Percentiles rank a stretch among this genome's conserved stretches.
These are phyloP conservation scores for Ostrea denselamellosa DNA, from an alignment of 1,140 invertebrate genomes.

Conservation along the genomic window DNA sequence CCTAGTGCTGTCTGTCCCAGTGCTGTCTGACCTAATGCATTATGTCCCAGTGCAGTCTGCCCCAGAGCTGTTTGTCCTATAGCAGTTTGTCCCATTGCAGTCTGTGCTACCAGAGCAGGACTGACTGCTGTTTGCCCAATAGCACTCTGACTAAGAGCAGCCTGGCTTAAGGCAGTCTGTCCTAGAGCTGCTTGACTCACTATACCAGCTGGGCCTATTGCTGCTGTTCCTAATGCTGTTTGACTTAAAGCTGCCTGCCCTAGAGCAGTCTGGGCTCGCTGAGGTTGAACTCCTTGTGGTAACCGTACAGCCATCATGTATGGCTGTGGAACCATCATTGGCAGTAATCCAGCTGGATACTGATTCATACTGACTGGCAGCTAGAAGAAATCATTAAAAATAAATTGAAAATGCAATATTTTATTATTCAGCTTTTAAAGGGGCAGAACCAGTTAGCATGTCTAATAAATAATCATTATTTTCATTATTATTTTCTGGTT, in stretches of 20 bases:
- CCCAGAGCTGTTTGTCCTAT: slow-evolving; percentile 22
- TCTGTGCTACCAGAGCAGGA: slow-evolving; percentile 5
- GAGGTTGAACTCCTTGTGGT: slow-evolving; percentile 57
- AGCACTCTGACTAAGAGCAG: neutral
- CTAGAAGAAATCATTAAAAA: neutral
- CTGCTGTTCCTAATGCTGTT: neutral
- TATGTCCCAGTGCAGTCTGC: neutral
- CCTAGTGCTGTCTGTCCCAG: neutral
- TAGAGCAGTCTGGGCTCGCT: slow-evolving; percentile 2
- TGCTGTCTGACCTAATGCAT: neutral
- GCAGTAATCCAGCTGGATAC: slow-evolving; percentile 68
- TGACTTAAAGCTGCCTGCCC: neutral
- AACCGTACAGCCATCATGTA: slow-evolving; percentile 72
- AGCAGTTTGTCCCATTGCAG: slow-evolving; percentile 42
- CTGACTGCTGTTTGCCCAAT: slow-evolving; percentile 14
- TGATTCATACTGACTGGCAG: slow-evolving; percentile 51
- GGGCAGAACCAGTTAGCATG: no score
- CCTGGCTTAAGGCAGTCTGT: slow-evolving; percentile 39
- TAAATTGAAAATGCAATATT: neutral
- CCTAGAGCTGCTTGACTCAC: slow-evolving; percentile 45
- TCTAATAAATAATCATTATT: no score
- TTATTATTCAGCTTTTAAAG: no score
- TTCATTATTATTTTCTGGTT: no score
- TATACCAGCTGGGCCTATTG: slow-evolving; percentile 24
- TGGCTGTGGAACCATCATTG: slow-evolving; percentile 73